These are phyloP conservation scores for Phyllostomus hastatus DNA, from an alignment of 2,113 vertebrate genomes.

Conservation along the genomic window DNA sequence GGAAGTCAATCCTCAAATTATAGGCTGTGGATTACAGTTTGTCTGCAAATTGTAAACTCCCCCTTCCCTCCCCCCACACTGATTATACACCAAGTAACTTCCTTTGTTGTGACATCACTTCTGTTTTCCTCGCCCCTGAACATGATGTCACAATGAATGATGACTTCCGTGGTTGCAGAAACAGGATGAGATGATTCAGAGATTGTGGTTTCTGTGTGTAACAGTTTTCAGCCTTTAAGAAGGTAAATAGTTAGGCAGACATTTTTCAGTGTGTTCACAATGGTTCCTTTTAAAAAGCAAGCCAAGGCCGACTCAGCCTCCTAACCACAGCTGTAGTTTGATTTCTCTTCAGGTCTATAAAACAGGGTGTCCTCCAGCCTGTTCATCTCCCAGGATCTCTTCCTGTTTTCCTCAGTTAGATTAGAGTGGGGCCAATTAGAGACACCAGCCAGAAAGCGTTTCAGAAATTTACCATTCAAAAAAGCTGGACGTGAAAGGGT, in stretches of 20 bases:
- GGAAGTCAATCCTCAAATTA: constrained; percentile 40
- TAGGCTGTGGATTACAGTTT: background rate
- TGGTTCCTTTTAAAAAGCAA: constrained; percentile 50
- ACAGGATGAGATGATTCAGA: constrained; percentile 79
- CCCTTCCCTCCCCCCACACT: background rate
- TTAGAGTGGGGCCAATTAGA: constrained; percentile 15
- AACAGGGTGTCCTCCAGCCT: background rate
- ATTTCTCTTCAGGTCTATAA: background rate
- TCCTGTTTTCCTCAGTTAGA: background rate
- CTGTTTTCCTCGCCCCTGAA: constrained; percentile 71
- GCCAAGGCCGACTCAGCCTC: background rate
- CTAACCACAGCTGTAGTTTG: constrained; percentile 6
- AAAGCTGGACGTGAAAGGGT: background rate
- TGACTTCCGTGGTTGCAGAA: constrained; percentile 77
- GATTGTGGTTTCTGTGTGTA: constrained; percentile 67
- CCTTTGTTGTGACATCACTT: constrained; percentile 70
- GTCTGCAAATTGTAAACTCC: background rate
- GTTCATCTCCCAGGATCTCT: background rate
- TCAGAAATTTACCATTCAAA: constrained; percentile 36
- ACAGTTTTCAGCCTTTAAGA: constrained; percentile 62
- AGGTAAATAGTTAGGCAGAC: constrained; percentile 43
- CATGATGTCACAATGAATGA: constrained; percentile 79
- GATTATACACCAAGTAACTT: constrained; percentile 23
- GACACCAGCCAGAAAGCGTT: background rate
- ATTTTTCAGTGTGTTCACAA: constrained; percentile 11